A percentile compares a stretch with the other conserved stretches of the same genome.
phyloP scores from a whole-genome alignment of 1,140 invertebrate species.

The Penaeus vannamei region DNA sequence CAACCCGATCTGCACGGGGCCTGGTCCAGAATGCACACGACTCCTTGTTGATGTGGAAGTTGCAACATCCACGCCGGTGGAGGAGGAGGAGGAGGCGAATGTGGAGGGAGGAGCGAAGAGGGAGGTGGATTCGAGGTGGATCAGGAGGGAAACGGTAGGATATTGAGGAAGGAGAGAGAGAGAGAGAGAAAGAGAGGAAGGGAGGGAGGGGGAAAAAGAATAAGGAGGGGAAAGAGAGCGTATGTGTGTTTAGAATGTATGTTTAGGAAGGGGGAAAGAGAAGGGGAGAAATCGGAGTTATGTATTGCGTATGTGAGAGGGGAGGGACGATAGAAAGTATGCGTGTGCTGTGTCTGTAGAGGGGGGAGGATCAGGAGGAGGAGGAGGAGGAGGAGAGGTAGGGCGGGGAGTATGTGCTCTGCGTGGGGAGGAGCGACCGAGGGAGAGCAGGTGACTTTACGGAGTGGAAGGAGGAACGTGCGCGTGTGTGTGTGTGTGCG shows the following conservation, averaged over 20 bases:
- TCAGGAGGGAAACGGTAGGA: too few relatives aligned
- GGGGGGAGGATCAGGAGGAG: background rate
- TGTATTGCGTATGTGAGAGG: too few relatives aligned
- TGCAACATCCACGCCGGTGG: background rate
- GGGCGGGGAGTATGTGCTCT: background rate
- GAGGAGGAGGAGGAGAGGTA: background rate
- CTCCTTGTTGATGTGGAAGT: background rate
- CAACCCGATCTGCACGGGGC: too few relatives aligned
- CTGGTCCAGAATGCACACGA: too few relatives aligned
- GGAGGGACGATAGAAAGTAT: too few relatives aligned
- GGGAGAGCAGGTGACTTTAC: background rate
- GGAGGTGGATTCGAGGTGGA: background rate
- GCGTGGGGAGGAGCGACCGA: conserved; percentile 14
- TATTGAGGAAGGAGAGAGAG: background rate
- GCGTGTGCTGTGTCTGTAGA: too few relatives aligned
- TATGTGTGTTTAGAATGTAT: too few relatives aligned
- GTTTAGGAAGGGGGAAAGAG: background rate
- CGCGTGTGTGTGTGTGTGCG: background rate
- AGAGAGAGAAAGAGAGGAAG: background rate
- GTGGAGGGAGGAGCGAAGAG: background rate
- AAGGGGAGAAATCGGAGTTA: background rate
- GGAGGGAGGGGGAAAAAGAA: background rate
- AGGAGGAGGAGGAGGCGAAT: background rate
- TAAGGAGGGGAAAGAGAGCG: background rate
- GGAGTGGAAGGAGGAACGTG: conserved; percentile 4